phyloP scores from a whole-genome alignment of 1,140 invertebrate genomes.

The Zaprionus capensis region DNA sequence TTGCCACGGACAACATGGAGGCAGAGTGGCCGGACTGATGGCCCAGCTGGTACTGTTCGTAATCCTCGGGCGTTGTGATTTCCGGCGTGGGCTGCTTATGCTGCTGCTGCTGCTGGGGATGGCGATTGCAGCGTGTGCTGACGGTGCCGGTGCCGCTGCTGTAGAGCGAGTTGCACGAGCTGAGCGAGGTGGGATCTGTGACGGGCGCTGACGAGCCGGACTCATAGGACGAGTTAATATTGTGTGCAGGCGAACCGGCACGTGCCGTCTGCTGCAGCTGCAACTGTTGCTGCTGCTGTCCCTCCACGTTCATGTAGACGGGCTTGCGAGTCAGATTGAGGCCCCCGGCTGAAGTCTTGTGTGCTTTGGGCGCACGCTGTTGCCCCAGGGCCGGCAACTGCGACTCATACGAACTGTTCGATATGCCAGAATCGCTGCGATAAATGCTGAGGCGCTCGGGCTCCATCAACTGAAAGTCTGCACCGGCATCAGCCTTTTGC shows the following conservation, averaged over 20 bases:
- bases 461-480: slow-evolving; percentile 71
- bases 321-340: slow-evolving; percentile 44
- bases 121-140: slow-evolving; percentile 55
- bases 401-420: slow-evolving; percentile 81
- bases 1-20: slow-evolving; percentile 59
- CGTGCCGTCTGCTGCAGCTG: slow-evolving; percentile 24
- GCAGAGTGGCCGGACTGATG: slow-evolving; percentile 58
- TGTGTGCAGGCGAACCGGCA: slow-evolving; percentile 43
- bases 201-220: slow-evolving; percentile 51
- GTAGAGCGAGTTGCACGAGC: slow-evolving; percentile 55
- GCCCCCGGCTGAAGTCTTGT: slow-evolving; percentile 34
- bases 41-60: slow-evolving; percentile 66
- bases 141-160: slow-evolving; percentile 61
- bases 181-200: slow-evolving; percentile 59
- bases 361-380: slow-evolving; percentile 30
- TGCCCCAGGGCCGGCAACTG: slow-evolving; percentile 51
- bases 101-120: slow-evolving; percentile 46
- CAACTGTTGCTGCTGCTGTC: slow-evolving; percentile 41
- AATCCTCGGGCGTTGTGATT: slow-evolving; percentile 66
- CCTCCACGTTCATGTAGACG: slow-evolving; percentile 67
- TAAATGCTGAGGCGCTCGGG: slow-evolving; percentile 80
- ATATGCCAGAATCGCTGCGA: slow-evolving; percentile 84
- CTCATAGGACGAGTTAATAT: slow-evolving; percentile 68
- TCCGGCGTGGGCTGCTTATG: slow-evolving; percentile 47
- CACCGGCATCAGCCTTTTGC: slow-evolving; percentile 67